A percentile compares a stretch with the other conserved stretches of the same genome.
Conservation (phyloP, 2,888 invertebrate species). For the Anorthoa munda region DNA sequence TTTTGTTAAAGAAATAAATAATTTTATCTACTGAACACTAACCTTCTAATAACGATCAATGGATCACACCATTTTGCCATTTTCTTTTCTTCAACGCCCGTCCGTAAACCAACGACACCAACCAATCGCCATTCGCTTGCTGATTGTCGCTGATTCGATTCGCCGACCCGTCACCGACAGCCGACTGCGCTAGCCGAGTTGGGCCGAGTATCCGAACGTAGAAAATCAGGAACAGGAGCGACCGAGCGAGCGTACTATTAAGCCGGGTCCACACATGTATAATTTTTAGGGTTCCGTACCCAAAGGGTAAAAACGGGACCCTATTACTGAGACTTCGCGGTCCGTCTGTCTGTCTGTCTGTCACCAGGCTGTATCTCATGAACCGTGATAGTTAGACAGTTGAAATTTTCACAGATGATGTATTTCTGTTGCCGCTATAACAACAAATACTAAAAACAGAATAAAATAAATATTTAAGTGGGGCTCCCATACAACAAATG, state of each 20-base stretch:
- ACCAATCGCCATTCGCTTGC: conserved; percentile 64
- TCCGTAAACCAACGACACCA: conserved; percentile 44
- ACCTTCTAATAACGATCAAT: conserved; percentile 82
- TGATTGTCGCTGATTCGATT: conserved; percentile 41
- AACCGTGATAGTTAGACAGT: too few species aligned
- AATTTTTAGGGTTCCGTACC: too few species aligned
- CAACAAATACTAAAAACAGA: too few species aligned
- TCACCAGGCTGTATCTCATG: too few species aligned
- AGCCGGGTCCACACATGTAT: neutral
- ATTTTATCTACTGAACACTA: conserved; percentile 73
- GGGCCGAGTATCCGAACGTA: neutral
- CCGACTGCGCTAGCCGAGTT: conserved; percentile 2
- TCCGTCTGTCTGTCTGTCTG: too few species aligned
- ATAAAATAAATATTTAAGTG: too few species aligned
- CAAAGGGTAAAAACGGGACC: too few species aligned
- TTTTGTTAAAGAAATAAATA: conserved; percentile 3
- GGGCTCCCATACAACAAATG: too few species aligned
- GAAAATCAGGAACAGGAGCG: neutral
- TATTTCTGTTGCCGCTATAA: too few species aligned
- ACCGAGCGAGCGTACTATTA: neutral
- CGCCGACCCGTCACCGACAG: conserved; percentile 12
- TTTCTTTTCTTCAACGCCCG: conserved; percentile 76
- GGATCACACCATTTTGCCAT: conserved; percentile 86
- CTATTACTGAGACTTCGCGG: too few species aligned
- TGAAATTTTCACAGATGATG: too few species aligned